Base-by-base conservation (phyloP, 2,888 invertebrate genomes). In the Opisthograptis luteolata region DNA sequence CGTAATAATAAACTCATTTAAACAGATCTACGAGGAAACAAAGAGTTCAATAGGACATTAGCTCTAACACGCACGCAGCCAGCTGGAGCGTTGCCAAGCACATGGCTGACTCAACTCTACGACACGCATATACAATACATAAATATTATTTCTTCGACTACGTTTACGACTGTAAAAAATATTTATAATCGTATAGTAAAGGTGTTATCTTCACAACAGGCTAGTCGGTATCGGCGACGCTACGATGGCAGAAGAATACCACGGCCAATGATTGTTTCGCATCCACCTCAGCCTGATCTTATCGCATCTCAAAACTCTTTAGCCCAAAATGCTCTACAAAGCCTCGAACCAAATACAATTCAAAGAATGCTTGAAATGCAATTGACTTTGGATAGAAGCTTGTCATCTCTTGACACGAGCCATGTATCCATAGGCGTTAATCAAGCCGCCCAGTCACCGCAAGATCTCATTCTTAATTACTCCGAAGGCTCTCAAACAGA, bases 401-500 rank as follows among this genome's bases (percentile, higher is more conserved):
- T 88, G 41, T 77, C 83, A 8, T 79, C 84, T 32, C 71, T 89
- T 53, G 83, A 87, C 62, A 70, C 79, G 13, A 78, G 73, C 60
- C 71, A 80, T 37, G 72, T 87, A 46, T 73, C 79, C 0, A 79
- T 91, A 25, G 87, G 88, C 27, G 64, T 86, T 15, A 91, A 85
- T 61, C 73, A 81, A 76, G 58, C 61, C n/a, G 58, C 71, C 39
- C 91, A 91, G 62, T 74, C 81, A 17, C 89, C 89, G 7, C 83
- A 87, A 70, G 89, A 91, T 68, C 55, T 68, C 25, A 52, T 79
- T 31, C 58, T 66, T 43, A 74, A 67, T 52, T 89, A 80, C 67
- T 87, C 86, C 15, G 77, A 87, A 66, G 87, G 87, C 28, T 81
- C 78, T 64, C 91, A 91, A 72, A 91, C 91, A 12, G 85, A 91